phyloP scores from a whole-genome alignment of 2,113 vertebrate genomes.

The Scomber colias region DNA sequence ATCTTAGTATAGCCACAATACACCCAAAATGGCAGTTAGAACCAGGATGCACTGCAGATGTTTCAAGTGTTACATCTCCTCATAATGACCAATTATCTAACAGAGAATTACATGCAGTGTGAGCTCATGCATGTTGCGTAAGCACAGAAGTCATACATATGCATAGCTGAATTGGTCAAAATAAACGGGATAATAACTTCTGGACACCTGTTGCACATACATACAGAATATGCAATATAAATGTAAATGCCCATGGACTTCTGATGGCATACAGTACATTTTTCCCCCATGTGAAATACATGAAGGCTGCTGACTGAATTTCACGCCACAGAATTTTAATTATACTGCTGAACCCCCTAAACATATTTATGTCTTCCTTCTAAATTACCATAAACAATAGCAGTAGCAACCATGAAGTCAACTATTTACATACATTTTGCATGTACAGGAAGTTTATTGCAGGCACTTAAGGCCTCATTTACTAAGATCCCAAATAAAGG shows the following conservation, averaged over 20 bases:
- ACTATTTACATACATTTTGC: slow-evolving; percentile 49
- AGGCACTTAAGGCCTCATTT: background rate
- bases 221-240: slow-evolving; percentile 1
- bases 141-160: background rate
- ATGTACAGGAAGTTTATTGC: slow-evolving; percentile 41
- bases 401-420: background rate
- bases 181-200: background rate
- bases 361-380: background rate
- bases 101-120: background rate
- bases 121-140: background rate
- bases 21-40: too few species aligned
- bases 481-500: too few species aligned
- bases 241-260: background rate
- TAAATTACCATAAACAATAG: slow-evolving; percentile 34
- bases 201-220: background rate
- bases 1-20: too few species aligned
- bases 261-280: slow-evolving; percentile 7
- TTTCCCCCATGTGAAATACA: background rate
- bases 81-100: too few species aligned
- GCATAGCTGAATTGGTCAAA: background rate
- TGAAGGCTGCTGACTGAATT: background rate
- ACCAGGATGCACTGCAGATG: too few species aligned
- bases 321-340: background rate
- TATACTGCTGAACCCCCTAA: too few species aligned
- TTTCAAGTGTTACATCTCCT: too few species aligned